Evolutionary conservation across 1,140 invertebrate genomes (phyloP), one percentile per base, ranked within the genome.

Genomic region (Potamilus streckersoni): DNA sequence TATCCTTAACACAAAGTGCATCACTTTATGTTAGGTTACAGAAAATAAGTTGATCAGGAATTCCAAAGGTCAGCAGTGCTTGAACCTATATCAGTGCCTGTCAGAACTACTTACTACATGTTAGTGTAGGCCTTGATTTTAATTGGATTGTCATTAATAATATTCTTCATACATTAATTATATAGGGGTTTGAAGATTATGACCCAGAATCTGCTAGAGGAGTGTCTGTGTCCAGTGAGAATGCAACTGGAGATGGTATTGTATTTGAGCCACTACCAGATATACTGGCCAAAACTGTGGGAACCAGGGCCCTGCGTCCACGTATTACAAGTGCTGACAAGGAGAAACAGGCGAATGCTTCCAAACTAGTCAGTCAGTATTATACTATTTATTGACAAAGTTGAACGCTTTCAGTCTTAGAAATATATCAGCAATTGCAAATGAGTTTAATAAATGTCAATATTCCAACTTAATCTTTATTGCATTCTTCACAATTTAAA

Each of bases 211-310:
- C n/a, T 55, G 70, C 62, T 2, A 58, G 65, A 27, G 69, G 61
- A 56, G 69, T 77, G 0, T 77, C 75, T 12, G 66, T 77, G 75
- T 77, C 61, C 20, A 65, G 61, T 68, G 69, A 72, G 20, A 77
- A 65, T 66, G 20, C 69, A n/a, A 20, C 65, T 16, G 78, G 78
- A 60, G 58, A 57, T 11, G 73, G 72, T 27, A 76, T 78, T 68
- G 81, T 88, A 4, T 86, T 88, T 69, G 86, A 88, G 75, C 85
- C 86, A 15, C 70, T 88, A 20, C 86, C 86, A 65, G 85, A 88
- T 68, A 85, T 88, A 58, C 56, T 84, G 16, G 78, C 82, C 14
- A 85, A 85, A 67, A 74, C 80, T 55, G 78, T 84, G 17, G 58
- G 78, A 31, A 77, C 79, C 12, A 76, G 81, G 27, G 80, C 81